Conservation (phyloP, 1,140 invertebrate species). For the Physella acuta region DNA sequence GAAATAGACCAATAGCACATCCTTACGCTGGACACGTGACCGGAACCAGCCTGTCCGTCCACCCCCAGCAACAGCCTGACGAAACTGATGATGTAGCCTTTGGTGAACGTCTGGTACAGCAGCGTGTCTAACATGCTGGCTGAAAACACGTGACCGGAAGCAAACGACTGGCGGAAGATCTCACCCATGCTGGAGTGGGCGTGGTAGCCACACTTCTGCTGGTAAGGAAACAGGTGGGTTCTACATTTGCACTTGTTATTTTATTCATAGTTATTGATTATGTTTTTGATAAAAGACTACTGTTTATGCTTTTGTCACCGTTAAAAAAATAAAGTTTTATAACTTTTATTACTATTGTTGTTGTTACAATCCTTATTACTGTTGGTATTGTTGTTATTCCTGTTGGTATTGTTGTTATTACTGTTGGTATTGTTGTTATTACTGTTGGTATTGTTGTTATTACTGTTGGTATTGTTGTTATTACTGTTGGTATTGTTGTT, state of each 20-base stretch:
- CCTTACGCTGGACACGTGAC: slow-evolving; percentile 55
- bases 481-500: no score
- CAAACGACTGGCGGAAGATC: slow-evolving; percentile 97
- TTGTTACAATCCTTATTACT: no score
- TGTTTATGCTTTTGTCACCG: neutral
- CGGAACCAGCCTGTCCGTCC: slow-evolving; percentile 49
- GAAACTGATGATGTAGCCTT: slow-evolving; percentile 53
- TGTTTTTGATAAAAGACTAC: neutral
- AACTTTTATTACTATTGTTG: neutral
- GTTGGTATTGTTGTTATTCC: no score
- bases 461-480: no score
- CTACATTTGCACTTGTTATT: neutral
- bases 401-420: no score
- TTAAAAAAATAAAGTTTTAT: neutral
- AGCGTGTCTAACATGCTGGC: slow-evolving; percentile 69
- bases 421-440: no score
- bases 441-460: no score
- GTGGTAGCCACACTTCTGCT: slow-evolving; percentile 87
- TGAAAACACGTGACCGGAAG: slow-evolving; percentile 95
- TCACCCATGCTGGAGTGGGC: slow-evolving; percentile 95
- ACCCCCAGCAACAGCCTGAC: slow-evolving; percentile 50
- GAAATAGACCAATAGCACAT: no score
- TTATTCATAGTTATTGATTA: neutral
- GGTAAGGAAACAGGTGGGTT: slow-evolving; percentile 32
- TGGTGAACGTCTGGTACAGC: slow-evolving; percentile 60